A percentile compares a stretch with the other conserved stretches of the same genome.
These are phyloP conservation scores for Peromyscus maniculatus DNA, from an alignment of 2,113 vertebrate genomes.

Conservation along the genomic window DNA sequence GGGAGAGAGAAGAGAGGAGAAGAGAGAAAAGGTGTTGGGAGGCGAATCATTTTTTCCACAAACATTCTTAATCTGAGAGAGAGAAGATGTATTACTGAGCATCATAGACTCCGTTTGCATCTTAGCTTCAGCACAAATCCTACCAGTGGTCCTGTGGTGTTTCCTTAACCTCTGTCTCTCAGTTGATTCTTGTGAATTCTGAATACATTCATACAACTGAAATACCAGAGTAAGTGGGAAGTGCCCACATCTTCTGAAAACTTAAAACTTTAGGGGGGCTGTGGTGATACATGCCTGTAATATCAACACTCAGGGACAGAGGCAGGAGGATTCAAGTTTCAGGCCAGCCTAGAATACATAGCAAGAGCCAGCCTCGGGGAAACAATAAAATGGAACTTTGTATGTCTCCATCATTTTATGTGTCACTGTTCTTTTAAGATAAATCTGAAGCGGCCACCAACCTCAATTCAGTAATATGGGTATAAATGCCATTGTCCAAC, in stretches of 20 bases:
- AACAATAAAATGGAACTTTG: background rate
- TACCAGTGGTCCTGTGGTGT: background rate
- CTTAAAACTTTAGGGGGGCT: background rate
- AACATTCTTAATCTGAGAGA: constrained; percentile 2
- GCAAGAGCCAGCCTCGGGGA: background rate
- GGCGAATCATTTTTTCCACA: background rate
- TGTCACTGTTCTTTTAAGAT: constrained; percentile 12
- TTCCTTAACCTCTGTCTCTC: background rate
- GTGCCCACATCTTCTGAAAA: constrained; percentile 19
- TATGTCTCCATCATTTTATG: background rate
- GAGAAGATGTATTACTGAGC: background rate
- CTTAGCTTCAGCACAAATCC: background rate
- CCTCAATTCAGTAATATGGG: background rate
- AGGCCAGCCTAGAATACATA: background rate
- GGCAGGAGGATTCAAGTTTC: background rate
- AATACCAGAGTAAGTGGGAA: background rate
- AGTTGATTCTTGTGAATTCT: background rate
- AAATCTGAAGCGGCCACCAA: background rate
- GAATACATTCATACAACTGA: background rate
- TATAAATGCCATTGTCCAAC: background rate
- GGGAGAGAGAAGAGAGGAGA: background rate
- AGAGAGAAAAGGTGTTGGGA: background rate
- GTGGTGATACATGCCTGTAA: background rate
- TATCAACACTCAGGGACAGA: background rate
- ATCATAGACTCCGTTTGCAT: constrained; percentile 15